These are phyloP conservation scores for Choloepus didactylus DNA, from an alignment of 2,797 vertebrate species.

Conservation along the genomic window DNA sequence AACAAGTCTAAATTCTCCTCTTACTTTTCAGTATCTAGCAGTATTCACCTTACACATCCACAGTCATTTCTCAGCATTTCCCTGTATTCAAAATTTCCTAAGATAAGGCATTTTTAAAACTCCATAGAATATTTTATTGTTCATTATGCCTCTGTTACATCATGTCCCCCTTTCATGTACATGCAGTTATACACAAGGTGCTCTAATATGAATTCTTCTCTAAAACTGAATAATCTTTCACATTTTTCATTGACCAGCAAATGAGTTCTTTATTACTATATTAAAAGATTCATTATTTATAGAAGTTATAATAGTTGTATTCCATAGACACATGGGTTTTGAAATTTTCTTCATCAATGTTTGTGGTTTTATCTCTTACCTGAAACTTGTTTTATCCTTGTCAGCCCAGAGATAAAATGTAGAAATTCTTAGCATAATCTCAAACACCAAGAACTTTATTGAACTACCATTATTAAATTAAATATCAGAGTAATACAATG, in stretches of 20 bases:
- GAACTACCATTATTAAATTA: no score
- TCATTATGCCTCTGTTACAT: neutral
- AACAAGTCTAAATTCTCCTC: neutral
- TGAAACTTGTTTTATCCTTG: neutral
- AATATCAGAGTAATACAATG: no score
- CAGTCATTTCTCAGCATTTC: neutral
- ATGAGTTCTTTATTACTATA: neutral
- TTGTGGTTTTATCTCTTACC: no score
- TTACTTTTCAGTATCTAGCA: neutral
- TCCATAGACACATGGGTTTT: neutral
- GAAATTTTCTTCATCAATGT: neutral
- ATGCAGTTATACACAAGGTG: neutral
- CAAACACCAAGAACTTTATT: no score
- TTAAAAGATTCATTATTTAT: neutral
- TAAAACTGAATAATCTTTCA: neutral
- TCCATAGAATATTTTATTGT: no score
- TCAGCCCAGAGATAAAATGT: neutral
- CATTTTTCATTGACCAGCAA: neutral
- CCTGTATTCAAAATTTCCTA: neutral
- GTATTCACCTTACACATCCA: neutral
- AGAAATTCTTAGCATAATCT: neutral
- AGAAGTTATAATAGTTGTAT: neutral
- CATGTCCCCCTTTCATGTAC: neutral
- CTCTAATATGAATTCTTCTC: neutral
- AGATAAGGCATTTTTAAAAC: no score